Evolutionary conservation across 2,797 vertebrate genomes (phyloP).

Genomic region (Danionella dracula): DNA sequence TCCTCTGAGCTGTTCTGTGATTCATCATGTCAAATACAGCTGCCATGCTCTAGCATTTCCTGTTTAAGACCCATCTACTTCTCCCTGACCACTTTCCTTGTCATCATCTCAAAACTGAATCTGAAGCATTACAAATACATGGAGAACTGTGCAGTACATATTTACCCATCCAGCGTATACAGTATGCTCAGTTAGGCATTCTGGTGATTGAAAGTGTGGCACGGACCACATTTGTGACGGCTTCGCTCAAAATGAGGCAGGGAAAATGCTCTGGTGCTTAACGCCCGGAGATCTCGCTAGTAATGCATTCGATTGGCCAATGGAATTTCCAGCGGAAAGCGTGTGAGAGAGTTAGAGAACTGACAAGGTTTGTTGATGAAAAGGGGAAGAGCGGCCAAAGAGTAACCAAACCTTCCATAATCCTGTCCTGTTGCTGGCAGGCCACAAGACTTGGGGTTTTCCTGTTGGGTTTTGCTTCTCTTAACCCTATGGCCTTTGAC

Average conservation of each 20-base stretch:
- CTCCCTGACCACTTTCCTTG: neutral
- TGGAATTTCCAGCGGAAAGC: conserved; percentile 41
- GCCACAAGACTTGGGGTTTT: conserved; percentile 27
- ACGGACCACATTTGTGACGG: neutral
- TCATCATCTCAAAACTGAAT: conserved; percentile 20
- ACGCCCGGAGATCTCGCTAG: conserved; percentile 24
- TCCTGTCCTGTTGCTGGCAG: conserved; percentile 37
- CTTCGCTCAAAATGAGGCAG: neutral
- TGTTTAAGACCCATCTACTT: conserved; percentile 24
- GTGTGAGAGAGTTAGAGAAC: conserved; percentile 24
- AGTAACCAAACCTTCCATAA: conserved; percentile 44
- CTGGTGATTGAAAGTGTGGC: conserved; percentile 6
- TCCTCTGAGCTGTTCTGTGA: neutral
- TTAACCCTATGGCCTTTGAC: conserved; percentile 33
- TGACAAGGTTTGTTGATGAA: conserved; percentile 41
- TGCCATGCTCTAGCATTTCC: conserved; percentile 35
- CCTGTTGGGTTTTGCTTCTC: conserved; percentile 32
- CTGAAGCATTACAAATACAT: conserved; percentile 45
- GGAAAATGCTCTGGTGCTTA: conserved; percentile 3
- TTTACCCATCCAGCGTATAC: conserved; percentile 19
- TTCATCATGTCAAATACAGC: conserved; percentile 29
- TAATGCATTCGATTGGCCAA: conserved; percentile 39
- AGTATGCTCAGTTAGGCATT: neutral
- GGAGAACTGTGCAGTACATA: conserved; percentile 8
- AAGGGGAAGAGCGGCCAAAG: conserved; percentile 33